A percentile compares a stretch with the other conserved stretches of the same genome.
Conservation (phyloP, 2,888 invertebrate species). For the Dysmachus trigonus region DNA sequence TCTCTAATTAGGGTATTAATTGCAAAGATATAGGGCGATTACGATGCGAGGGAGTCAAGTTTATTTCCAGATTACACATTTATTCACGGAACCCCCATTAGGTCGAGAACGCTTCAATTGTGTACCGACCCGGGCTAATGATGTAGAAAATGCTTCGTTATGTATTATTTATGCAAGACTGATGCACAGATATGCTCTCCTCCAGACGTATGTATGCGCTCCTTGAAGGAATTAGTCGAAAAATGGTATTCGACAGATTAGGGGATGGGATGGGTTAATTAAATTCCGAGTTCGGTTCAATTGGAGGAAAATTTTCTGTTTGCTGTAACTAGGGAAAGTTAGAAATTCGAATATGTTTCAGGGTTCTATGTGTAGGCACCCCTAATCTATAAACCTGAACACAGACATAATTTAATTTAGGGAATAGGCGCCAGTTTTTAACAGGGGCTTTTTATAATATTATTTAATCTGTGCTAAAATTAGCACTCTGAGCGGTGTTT, state of each 20-base stretch:
- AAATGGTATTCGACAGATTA: background rate
- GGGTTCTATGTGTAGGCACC: too few relatives aligned
- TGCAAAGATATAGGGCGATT: slow-evolving; percentile 36
- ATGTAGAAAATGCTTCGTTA: background rate
- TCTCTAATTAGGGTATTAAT: slow-evolving; percentile 39
- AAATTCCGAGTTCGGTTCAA: background rate
- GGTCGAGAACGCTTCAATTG: background rate
- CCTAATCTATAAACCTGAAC: background rate
- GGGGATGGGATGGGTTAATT: background rate
- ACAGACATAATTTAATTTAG: background rate
- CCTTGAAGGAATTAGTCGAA: background rate
- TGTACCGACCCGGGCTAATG: background rate
- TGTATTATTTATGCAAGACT: slow-evolving; percentile 30
- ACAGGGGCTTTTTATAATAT: too few relatives aligned
- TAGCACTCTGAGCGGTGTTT: too few relatives aligned
- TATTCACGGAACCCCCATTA: background rate
- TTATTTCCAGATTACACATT: slow-evolving; percentile 16
- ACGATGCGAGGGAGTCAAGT: slow-evolving; percentile 26
- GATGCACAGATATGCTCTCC: background rate
- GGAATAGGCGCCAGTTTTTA: too few relatives aligned
- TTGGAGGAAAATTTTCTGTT: background rate
- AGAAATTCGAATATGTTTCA: background rate
- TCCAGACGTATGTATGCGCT: background rate
- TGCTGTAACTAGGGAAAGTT: background rate
- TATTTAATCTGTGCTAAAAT: too few relatives aligned